phyloP scores from a whole-genome alignment of 2,113 vertebrate species.

The Thryonomys swinderianus region DNA sequence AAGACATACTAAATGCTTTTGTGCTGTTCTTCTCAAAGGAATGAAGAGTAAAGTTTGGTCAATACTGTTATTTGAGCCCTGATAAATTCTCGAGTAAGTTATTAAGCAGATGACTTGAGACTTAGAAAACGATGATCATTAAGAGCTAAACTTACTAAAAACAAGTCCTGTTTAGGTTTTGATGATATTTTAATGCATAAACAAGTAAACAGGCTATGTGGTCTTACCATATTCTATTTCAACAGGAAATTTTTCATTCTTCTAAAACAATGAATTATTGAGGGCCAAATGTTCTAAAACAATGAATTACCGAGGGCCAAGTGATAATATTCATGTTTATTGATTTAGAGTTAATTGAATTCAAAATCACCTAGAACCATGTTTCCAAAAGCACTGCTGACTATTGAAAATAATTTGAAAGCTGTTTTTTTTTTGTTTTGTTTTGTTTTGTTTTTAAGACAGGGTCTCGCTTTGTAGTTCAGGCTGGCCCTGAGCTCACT shows the following conservation, averaged over 20 bases:
- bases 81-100: slow-evolving; percentile 11
- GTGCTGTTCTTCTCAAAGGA: neutral
- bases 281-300: slow-evolving; percentile 12
- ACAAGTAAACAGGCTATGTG: neutral
- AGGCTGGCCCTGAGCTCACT: no score
- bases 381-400: neutral
- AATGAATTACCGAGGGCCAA: slow-evolving; percentile 28
- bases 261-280: slow-evolving; percentile 30
- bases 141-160: neutral
- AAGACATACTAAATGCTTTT: neutral
- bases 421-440: no score
- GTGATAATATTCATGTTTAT: neutral
- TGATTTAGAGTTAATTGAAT: slow-evolving; percentile 1
- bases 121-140: neutral
- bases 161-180: neutral
- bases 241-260: slow-evolving; percentile 44
- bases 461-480: no score
- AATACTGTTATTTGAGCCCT: neutral
- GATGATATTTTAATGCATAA: neutral
- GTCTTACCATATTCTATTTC: neutral
- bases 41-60: neutral
- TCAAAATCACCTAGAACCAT: neutral
- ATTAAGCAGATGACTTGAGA: slow-evolving; percentile 21
- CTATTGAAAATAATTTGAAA: neutral
- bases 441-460: no score